Evolutionary conservation across 2,113 vertebrate species (phyloP).

Genomic region (human (Homo sapiens)): DNA sequence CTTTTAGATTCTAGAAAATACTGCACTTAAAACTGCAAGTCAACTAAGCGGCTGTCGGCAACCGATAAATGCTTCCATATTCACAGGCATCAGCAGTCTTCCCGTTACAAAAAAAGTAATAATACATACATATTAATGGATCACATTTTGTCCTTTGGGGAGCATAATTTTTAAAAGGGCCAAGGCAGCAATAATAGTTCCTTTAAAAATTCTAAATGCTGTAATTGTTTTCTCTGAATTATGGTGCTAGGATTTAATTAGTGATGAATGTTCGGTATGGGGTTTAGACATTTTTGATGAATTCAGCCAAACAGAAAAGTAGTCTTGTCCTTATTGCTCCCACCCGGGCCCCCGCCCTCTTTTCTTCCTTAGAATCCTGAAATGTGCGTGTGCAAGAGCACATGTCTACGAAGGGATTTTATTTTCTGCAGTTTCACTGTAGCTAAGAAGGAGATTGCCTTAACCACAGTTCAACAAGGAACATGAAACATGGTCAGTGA

Average conservation of each 20-base stretch:
- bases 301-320: slow-evolving; percentile 75
- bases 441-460: slow-evolving; percentile 80
- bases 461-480: slow-evolving; percentile 81
- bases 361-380: slow-evolving; percentile 56
- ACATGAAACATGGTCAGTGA: slow-evolving; percentile 81
- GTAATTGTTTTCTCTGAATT: slow-evolving; percentile 86
- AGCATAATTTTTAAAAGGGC: slow-evolving; percentile 86
- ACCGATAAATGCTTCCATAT: slow-evolving; percentile 84
- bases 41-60: slow-evolving; percentile 77
- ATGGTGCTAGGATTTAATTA: slow-evolving; percentile 83
- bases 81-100: slow-evolving; percentile 85
- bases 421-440: slow-evolving; percentile 71
- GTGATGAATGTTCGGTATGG: slow-evolving; percentile 78
- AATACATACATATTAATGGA: slow-evolving; percentile 86
- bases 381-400: neutral
- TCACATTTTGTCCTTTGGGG: slow-evolving; percentile 85
- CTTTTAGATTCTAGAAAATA: slow-evolving; percentile 86
- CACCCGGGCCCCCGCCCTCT: neutral
- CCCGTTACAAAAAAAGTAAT: slow-evolving; percentile 84
- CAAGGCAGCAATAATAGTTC: slow-evolving; percentile 84
- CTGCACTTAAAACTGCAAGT: slow-evolving; percentile 85
- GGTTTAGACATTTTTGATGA: slow-evolving; percentile 80
- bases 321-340: slow-evolving; percentile 55
- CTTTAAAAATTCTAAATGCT: slow-evolving; percentile 84
- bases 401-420: neutral